Percentiles rank a stretch among this genome's conserved stretches.
These are phyloP conservation scores for Argopecten irradians DNA, from an alignment of 1,140 invertebrate genomes.

Conservation along the genomic window DNA sequence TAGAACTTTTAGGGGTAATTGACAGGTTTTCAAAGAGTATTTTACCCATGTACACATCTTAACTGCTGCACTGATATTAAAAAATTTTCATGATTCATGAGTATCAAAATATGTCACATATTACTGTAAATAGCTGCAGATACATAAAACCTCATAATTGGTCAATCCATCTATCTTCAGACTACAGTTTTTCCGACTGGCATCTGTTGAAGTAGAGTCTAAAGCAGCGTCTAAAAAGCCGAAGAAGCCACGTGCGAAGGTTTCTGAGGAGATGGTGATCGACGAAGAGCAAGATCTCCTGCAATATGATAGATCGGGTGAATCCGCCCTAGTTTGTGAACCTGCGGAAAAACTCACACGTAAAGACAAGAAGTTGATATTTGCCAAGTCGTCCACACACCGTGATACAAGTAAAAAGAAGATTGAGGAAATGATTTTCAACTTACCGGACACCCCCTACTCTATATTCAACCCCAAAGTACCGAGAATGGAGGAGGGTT, in stretches of 20 bases:
- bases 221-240: slow-evolving; percentile 32
- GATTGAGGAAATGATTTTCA: slow-evolving; percentile 55
- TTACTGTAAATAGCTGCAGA: too few species aligned
- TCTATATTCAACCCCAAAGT: slow-evolving; percentile 49
- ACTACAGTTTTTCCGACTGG: slow-evolving; percentile 56
- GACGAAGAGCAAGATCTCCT: slow-evolving; percentile 45
- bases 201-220: slow-evolving; percentile 41
- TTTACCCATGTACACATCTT: too few species aligned
- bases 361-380: slow-evolving; percentile 35
- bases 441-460: slow-evolving; percentile 45
- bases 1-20: too few species aligned
- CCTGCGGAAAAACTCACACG: slow-evolving; percentile 28
- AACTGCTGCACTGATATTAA: too few species aligned
- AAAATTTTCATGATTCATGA: too few species aligned
- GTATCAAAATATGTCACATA: too few species aligned
- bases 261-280: neutral
- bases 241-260: slow-evolving; percentile 15
- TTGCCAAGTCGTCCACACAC: slow-evolving; percentile 24
- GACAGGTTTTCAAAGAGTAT: too few species aligned
- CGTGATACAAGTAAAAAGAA: slow-evolving; percentile 45
- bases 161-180: neutral
- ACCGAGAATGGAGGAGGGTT: neutral
- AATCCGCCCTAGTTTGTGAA: slow-evolving; percentile 25
- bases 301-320: slow-evolving; percentile 32
- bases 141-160: too few species aligned